These are phyloP conservation scores for Halesus radiatus DNA, from an alignment of 1,140 invertebrate species.

Conservation along the genomic window DNA sequence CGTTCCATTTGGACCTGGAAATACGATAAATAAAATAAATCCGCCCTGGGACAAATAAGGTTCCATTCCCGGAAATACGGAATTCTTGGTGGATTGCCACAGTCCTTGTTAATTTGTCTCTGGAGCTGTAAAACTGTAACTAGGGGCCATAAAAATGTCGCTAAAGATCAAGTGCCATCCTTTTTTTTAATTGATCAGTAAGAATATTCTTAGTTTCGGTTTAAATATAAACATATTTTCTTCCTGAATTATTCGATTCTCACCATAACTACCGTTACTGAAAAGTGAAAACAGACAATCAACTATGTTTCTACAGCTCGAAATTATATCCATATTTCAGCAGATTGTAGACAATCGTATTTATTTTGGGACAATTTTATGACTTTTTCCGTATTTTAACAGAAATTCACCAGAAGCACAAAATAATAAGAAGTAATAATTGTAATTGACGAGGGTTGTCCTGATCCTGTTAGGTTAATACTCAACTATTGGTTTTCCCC, in stretches of 20 bases:
- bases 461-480: conserved; percentile 22
- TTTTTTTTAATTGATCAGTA: background rate
- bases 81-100: background rate
- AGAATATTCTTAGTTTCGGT: no score
- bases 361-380: background rate
- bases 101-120: conserved; percentile 25
- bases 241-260: no score
- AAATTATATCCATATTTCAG: no score
- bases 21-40: conserved; percentile 53
- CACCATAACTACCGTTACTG: no score
- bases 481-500: conserved; percentile 7
- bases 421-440: background rate
- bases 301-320: no score
- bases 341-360: no score
- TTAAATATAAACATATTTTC: no score
- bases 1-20: conserved; percentile 43
- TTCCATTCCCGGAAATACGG: background rate
- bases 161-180: background rate
- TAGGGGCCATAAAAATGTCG: conserved; percentile 10
- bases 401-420: background rate
- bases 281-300: no score
- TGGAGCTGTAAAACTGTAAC: conserved; percentile 17
- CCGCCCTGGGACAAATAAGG: conserved; percentile 48
- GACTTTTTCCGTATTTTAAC: background rate
- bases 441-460: background rate